Evolutionary conservation across 2,888 invertebrate species (phyloP).

Genomic region (Noctua fimbriata): DNA sequence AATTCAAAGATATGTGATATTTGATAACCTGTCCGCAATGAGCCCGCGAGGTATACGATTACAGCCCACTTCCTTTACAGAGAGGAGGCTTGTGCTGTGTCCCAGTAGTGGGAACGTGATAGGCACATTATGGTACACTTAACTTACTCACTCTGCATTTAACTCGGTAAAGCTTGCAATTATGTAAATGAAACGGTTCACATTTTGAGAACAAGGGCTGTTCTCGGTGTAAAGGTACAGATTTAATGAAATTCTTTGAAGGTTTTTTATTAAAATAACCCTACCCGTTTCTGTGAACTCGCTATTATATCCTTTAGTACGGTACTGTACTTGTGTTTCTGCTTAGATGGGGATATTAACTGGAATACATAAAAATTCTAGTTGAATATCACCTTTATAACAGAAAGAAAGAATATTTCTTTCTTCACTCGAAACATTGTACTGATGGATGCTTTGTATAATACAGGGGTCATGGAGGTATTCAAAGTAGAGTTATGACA

Average conservation of each 20-base stretch:
- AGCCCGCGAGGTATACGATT: background rate
- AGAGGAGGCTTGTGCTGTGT: background rate
- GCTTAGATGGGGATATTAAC: background rate
- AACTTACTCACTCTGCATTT: background rate
- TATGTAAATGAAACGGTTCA: constrained; percentile 25
- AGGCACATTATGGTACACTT: background rate
- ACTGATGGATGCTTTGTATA: background rate
- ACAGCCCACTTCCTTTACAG: background rate
- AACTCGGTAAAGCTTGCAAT: constrained; percentile 19
- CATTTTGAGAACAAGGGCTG: constrained; percentile 14
- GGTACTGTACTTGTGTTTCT: background rate
- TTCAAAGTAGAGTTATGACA: no score
- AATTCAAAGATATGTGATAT: background rate
- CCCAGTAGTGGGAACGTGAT: background rate
- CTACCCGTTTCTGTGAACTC: background rate
- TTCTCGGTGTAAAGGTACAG: background rate
- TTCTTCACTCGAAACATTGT: no score
- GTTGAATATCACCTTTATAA: background rate
- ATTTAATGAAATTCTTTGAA: constrained; percentile 36
- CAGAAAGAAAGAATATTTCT: no score
- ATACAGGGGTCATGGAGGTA: background rate
- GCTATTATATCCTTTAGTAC: background rate
- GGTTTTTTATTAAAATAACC: constrained; percentile 15
- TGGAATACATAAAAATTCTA: background rate
- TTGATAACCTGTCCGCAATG: background rate